A percentile compares a stretch with the other conserved stretches of the same genome.
Evolutionary conservation across 2,113 vertebrate genomes (phyloP).

Genomic region (Fulica atra): DNA sequence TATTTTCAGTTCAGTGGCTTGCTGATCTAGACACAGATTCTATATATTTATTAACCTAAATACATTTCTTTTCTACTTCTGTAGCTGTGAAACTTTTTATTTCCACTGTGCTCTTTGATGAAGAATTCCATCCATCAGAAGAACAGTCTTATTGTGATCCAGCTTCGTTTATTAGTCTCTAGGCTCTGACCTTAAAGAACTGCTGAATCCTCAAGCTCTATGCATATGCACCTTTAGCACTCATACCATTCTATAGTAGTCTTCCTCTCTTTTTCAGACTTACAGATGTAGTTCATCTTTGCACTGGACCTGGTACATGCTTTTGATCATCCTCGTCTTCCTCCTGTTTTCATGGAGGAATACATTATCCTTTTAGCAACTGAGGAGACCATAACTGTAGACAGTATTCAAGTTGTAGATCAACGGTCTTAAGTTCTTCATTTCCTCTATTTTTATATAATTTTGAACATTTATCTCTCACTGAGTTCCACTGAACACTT

Average conservation of each 20-base stretch:
- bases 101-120: neutral
- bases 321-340: neutral
- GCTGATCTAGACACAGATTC: neutral
- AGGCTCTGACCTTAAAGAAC: neutral
- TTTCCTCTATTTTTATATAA: neutral
- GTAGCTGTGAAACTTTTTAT: neutral
- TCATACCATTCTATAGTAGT: neutral
- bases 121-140: neutral
- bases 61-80: neutral
- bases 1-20: neutral
- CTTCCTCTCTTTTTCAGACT: neutral
- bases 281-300: neutral
- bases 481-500: neutral
- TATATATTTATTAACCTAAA: neutral
- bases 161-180: neutral
- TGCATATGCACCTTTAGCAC: rapidly evolving
- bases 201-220: neutral
- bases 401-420: neutral
- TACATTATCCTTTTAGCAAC: neutral
- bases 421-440: neutral
- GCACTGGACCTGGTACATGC: neutral
- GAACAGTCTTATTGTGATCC: neutral
- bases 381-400: neutral
- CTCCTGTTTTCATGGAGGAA: neutral
- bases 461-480: neutral